Base-by-base conservation (phyloP, 37 sponge, comb jelly and placozoan genomes). In the Diacarnus erythraeanus region DNA sequence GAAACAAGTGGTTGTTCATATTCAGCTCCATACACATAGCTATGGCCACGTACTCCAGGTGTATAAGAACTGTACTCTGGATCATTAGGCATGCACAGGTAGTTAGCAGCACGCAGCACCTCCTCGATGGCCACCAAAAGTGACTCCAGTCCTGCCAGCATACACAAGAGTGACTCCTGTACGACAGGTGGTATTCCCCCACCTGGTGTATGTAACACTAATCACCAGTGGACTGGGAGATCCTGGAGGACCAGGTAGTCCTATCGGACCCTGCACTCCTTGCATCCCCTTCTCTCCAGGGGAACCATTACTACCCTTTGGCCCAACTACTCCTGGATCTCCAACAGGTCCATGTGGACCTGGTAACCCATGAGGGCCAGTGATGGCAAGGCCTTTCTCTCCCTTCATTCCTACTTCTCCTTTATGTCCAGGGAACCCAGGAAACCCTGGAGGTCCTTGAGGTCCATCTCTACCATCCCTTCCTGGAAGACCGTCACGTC, bases 31-130 rank as follows among this genome's bases (percentile, higher is more conserved):
- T 84, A 84, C 12, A 84, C n/a, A 18, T 2, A 33, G 10, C 57
- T 44, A 22, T 84, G 47, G 0, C 38, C 43, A 29, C 29, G 72
- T 2, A 59, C 54, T 40, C 85, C 85, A 43, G 57, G 2, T 5
- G 15, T 15, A 40, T 34, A 39, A n/a, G n/a, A 25, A 1, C 29
- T 17, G 38, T 77, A 77, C 17, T 77, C 78, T 3, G 77, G 85
- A 33, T 27, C 71, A 26, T 43, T 10, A 12, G 89, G 89, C 57
- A 89, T 38, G 61, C 89, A 89, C 22, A 75, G 74, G 31, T 78
- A 79, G 79, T 89, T 83, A 0, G 80, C 63, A n/a, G n/a, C n/a
- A n/a, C n/a, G n/a, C n/a, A 56, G 80, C 84, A 47, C 88, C 83
- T 59, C 90, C 90, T 22, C 5, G 36, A 29, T 74, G 56, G 31